Base-by-base conservation (phyloP, 1,140 invertebrate species). In the Drosophila nigromelanica region DNA sequence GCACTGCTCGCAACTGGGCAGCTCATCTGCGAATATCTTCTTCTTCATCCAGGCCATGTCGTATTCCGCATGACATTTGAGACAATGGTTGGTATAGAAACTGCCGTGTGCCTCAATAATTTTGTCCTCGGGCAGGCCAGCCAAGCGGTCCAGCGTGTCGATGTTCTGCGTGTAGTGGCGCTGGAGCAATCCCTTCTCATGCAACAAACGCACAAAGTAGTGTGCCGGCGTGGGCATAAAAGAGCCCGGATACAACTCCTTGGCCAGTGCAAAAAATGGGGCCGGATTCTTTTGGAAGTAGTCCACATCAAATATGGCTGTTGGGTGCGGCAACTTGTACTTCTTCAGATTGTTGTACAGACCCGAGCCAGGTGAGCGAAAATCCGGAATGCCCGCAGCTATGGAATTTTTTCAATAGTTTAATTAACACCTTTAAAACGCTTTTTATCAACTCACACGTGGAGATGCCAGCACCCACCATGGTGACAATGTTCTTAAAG, bases 311-410 rank as follows among this genome's bases (percentile, higher is more conserved):
- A 99, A 99, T 78, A 99, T 98, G n/a, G 97, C 96, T 90, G 98
- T 96, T n/a, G 98, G 98, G 93, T 98, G 94, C 0, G 97, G 97
- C 45, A 99, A 93, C 80, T 98, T 95, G 90, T 98, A 99, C 91
- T 98, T 98, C 70, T 96, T 93, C 35, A 99, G 93, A 92, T 99
- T 99, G 90, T 97, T 94, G 92, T 99, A 99, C 1, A 99, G 92
- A 4, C 98, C 98, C 72, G 95, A 97, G 30, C 95, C 96, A 5
- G 97, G 97, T 33, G 97, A 98, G 14, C 98, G 95, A 92, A 97
- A 98, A 92, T 99, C 98, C 42, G 98, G 98, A 89, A 99, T 99
- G 64, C 98, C 98, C 70, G 97, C 97, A 92, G 97, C 97, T 97
- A 18, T 33, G 92, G 74, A 93, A 94, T 40, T 24, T 15, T 48